Evolutionary conservation across 2,113 vertebrate species (phyloP).

Genomic region (Thryonomys swinderianus): DNA sequence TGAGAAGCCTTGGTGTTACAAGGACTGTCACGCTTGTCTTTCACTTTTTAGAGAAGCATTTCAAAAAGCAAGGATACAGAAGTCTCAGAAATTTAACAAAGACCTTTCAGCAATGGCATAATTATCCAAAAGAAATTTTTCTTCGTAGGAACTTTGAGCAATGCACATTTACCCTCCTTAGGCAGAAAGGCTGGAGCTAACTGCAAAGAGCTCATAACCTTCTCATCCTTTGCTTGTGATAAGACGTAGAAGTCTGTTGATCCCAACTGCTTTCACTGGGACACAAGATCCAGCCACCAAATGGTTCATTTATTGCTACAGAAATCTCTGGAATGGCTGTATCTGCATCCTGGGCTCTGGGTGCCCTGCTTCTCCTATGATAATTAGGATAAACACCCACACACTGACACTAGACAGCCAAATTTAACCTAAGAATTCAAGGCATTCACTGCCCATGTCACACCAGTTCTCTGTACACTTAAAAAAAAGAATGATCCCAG

Average conservation of each 20-base stretch:
- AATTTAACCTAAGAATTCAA: not conserved
- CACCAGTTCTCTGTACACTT: constrained; percentile 1
- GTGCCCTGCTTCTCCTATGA: not conserved
- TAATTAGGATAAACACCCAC: not conserved
- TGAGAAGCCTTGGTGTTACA: not conserved
- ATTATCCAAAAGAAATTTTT: constrained; percentile 1
- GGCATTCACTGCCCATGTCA: constrained; percentile 16
- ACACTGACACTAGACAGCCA: not conserved
- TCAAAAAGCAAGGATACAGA: constrained; percentile 29
- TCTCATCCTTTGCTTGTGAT: not conserved
- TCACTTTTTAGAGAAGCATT: not conserved
- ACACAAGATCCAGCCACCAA: not conserved
- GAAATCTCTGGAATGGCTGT: not conserved
- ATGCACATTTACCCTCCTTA: not conserved
- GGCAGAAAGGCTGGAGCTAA: not conserved
- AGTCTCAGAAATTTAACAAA: constrained; percentile 8
- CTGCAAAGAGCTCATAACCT: not conserved
- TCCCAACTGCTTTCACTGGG: not conserved
- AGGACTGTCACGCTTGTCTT: not conserved
- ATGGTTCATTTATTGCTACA: not conserved
- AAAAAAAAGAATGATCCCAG: not conserved
- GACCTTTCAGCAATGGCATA: not conserved
- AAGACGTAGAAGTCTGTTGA: not conserved
- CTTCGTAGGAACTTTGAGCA: not conserved
- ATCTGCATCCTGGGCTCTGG: not conserved